Percentiles rank a stretch among this genome's conserved stretches.
Conservation (phyloP, 64 coral and sea anemone genomes). For the Montipora efflorescens region DNA sequence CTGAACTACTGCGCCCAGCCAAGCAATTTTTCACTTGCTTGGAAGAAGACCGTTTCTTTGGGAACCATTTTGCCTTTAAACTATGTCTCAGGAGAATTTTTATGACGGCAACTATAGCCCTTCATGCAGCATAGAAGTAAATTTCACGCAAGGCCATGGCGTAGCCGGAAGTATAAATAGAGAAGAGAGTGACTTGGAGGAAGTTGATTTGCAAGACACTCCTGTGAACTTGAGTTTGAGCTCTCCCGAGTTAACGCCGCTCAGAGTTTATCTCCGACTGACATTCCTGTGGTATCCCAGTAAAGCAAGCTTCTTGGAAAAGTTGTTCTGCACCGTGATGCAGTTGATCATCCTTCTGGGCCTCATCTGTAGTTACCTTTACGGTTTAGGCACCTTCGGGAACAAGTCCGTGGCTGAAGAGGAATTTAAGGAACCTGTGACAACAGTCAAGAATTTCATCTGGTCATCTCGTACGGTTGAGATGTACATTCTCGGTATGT, state of each 20-base stretch:
- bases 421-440: slow-evolving; percentile 43
- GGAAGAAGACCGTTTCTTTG: not conserved
- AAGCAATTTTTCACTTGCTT: not conserved
- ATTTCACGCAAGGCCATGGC: not conserved
- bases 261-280: slow-evolving; percentile 28
- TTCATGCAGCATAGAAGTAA: not conserved
- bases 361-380: not conserved
- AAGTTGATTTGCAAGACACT: slow-evolving; percentile 47
- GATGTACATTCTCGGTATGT: slow-evolving; percentile 67
- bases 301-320: not conserved
- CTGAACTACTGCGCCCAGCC: not conserved
- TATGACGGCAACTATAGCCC: not conserved
- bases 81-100: not conserved
- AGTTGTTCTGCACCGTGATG: not conserved
- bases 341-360: not conserved
- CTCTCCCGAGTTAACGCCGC: slow-evolving; percentile 7
- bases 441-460: slow-evolving; percentile 66
- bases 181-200: not conserved
- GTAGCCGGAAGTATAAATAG: not conserved
- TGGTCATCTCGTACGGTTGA: slow-evolving; percentile 35
- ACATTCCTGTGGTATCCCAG: slow-evolving; percentile 61
- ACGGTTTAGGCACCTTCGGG: slow-evolving; percentile 62
- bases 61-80: not conserved
- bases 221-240: slow-evolving; percentile 52
- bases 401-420: slow-evolving; percentile 53